Evolutionary conservation across 53 echinoderm and acorn worm species (phyloP).

Genomic region (Luidia sarsii): DNA sequence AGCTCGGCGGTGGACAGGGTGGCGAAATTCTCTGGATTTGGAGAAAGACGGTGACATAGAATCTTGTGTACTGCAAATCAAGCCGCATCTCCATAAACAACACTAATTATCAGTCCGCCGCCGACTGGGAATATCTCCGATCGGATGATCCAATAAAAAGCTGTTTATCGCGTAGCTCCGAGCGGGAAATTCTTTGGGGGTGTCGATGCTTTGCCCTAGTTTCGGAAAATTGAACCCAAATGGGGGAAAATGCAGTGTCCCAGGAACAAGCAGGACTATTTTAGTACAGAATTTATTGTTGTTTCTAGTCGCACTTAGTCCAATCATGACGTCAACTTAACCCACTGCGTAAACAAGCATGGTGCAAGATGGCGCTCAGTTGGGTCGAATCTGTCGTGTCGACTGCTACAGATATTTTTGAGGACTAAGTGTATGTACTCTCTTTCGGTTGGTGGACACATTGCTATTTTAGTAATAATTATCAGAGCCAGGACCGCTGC

Average conservation of each 20-base stretch:
- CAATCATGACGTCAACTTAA: slow-evolving; percentile 91
- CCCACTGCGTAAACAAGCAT: slow-evolving; percentile 97
- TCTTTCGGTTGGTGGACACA: too few relatives aligned
- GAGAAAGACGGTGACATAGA: slow-evolving; percentile 65
- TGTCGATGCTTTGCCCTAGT: not conserved
- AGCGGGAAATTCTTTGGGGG: too few relatives aligned
- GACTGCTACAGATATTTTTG: slow-evolving; percentile 41
- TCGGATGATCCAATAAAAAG: too few relatives aligned
- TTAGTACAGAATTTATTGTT: slow-evolving; percentile 60
- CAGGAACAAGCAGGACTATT: slow-evolving; percentile 23
- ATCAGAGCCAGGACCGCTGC: too few relatives aligned
- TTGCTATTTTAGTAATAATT: too few relatives aligned
- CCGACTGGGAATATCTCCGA: not conserved
- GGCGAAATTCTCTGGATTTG: slow-evolving; percentile 65
- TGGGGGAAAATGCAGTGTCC: not conserved
- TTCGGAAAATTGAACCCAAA: not conserved
- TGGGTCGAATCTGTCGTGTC: slow-evolving; percentile 1
- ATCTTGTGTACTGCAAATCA: slow-evolving; percentile 80
- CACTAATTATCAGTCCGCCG: slow-evolving; percentile 84
- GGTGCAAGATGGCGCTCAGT: slow-evolving; percentile 11
- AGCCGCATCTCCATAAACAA: slow-evolving; percentile 98
- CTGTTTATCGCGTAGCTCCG: not conserved
- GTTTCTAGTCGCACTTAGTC: slow-evolving; percentile 83
- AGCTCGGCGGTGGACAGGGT: slow-evolving; percentile 41
- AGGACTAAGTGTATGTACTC: too few relatives aligned